These are phyloP conservation scores for Cyclophora albipunctata DNA, from an alignment of 2,888 invertebrate species.

Conservation along the genomic window DNA sequence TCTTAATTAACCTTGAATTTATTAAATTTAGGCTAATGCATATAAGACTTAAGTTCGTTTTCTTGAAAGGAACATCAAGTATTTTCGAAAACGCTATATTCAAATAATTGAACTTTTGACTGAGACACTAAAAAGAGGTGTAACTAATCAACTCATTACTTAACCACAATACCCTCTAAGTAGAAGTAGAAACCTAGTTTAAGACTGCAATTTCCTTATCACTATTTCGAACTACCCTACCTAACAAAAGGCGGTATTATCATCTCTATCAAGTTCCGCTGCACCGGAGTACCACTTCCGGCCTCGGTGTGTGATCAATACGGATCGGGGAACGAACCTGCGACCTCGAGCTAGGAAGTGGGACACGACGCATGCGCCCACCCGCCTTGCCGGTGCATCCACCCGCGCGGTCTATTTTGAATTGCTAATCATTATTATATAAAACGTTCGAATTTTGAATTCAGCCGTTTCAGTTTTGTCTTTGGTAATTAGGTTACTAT, in stretches of 20 bases:
- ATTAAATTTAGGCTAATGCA: background rate
- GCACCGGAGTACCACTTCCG: slow-evolving; percentile 64
- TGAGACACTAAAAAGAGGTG: too few relatives aligned
- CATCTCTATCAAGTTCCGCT: slow-evolving; percentile 46
- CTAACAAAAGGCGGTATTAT: slow-evolving; percentile 31
- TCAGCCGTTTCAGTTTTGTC: too few relatives aligned
- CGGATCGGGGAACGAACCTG: slow-evolving; percentile 71
- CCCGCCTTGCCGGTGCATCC: slow-evolving; percentile 49
- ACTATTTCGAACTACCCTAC: too few relatives aligned
- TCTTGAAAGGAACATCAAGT: too few relatives aligned
- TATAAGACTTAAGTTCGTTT: background rate
- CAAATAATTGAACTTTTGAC: too few relatives aligned
- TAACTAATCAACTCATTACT: too few relatives aligned
- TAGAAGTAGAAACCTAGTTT: too few relatives aligned
- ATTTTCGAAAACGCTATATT: too few relatives aligned
- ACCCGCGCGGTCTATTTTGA: slow-evolving; percentile 43
- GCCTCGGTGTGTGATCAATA: slow-evolving; percentile 64
- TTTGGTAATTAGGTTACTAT: too few relatives aligned
- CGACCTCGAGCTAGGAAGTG: slow-evolving; percentile 63
- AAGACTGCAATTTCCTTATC: too few relatives aligned
- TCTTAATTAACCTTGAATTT: background rate
- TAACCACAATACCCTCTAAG: too few relatives aligned
- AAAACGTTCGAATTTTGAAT: background rate
- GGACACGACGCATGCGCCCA: slow-evolving; percentile 69
- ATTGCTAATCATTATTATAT: slow-evolving; percentile 44